A percentile compares a stretch with the other conserved stretches of the same genome.
Evolutionary conservation across 2,888 invertebrate genomes (phyloP).

Genomic region (Allolobophora icterica): DNA sequence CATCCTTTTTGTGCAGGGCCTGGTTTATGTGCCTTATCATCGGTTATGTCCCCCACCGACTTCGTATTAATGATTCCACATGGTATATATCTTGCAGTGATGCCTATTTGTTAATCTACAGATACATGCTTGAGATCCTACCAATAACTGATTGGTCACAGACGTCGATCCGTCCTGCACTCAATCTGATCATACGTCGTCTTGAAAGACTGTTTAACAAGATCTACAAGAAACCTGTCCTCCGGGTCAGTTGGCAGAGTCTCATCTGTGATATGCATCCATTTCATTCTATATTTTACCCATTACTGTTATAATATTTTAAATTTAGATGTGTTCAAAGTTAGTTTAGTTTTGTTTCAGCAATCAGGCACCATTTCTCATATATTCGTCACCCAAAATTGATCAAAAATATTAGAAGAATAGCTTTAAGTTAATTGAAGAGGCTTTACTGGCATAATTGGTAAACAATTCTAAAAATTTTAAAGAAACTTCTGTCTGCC

Average conservation of each 20-base stretch:
- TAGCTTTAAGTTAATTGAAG: neutral
- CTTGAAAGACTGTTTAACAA: constrained; percentile 96
- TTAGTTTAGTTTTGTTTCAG: neutral
- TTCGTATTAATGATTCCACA: no score
- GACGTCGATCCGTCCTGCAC: constrained; percentile 86
- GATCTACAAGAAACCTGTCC: constrained; percentile 89
- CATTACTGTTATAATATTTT: neutral
- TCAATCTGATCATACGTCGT: constrained; percentile 87
- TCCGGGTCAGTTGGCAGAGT: constrained; percentile 55
- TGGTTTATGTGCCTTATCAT: no score
- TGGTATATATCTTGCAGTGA: no score
- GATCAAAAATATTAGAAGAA: neutral
- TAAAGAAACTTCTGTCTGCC: neutral
- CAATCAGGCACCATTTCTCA: neutral
- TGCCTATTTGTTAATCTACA: neutral
- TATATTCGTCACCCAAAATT: neutral
- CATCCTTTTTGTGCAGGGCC: no score
- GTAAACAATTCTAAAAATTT: neutral
- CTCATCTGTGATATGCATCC: neutral
- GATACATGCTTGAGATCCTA: constrained; percentile 71
- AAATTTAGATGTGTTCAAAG: neutral
- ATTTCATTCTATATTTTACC: no score
- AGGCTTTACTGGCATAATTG: neutral
- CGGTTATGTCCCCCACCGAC: no score
- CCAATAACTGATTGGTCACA: constrained; percentile 96